Base-by-base conservation (phyloP, 2,113 vertebrate species). In the Talpa occidentalis region DNA sequence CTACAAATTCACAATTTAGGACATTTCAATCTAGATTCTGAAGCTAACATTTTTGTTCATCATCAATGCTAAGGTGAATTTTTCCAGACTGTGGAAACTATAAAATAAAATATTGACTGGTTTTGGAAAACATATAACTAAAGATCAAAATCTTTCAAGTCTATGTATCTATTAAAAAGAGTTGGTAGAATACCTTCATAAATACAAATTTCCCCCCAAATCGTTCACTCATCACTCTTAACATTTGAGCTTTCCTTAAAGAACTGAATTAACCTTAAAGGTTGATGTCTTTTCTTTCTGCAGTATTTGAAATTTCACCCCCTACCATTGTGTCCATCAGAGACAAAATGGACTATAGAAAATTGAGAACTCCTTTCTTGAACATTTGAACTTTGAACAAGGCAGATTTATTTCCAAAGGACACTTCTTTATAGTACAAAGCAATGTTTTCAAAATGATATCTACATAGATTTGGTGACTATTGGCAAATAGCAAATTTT, bases 71-170 rank as follows among this genome's bases (percentile, higher is more conserved):
- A 67, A 32, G 67, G 2, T 49, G 62, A 54, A 70, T 54, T 64
- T 88, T 95, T 64, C 73, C 74, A 66, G 22, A 26, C 54, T 54
- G 86, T 32, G 56, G 10, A 95, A 88, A 73, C 60, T 21, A 92
- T 81, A 60, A 94, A 86, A n/a, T 49, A 66, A 81, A 2, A 69
- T 67, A 54, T 26, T 47, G 37, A 74, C 49, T 80, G 62, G 56
- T 92, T 93, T 24, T 94, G 16, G 22, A 85, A 95, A 96, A 70
- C 77, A 94, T 22, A 0, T 10, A 81, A 42, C n/a, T 77, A 47
- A 88, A 86, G 12, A 74, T 15, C 40, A 93, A 78, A 94, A 92
- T 84, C 44, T 93, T 21, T 9, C 37, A 32, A 67, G 26, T n/a
- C 32, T 86, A 10, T 56, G 10, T 56, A 87, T 15, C 24, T 90